A percentile compares a stretch with the other conserved stretches of the same genome.
Conservation (phyloP, 1,140 invertebrate species). For the Bombyx mandarina region DNA sequence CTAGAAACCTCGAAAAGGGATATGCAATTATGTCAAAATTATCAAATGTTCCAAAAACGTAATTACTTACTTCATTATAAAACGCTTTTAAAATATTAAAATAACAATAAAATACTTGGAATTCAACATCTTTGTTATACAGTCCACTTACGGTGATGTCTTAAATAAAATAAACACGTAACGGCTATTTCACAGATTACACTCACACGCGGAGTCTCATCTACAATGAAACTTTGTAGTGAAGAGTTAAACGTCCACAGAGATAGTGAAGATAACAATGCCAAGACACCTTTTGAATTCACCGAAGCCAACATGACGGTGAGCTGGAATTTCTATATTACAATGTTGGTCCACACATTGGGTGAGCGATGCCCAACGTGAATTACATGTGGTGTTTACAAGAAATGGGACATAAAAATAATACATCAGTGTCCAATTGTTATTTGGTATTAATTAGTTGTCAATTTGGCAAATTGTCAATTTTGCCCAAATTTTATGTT, state of each 20-base stretch:
- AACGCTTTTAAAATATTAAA: no score
- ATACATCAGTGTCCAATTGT: no score
- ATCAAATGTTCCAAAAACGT: no score
- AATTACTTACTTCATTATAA: no score
- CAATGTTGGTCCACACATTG: constrained; percentile 2
- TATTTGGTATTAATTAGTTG: no score
- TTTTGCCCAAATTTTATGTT: no score
- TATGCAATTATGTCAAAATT: no score
- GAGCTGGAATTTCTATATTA: constrained; percentile 5
- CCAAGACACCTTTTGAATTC: constrained; percentile 44
- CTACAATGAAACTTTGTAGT: constrained; percentile 20
- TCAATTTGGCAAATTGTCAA: no score
- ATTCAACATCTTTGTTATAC: no score
- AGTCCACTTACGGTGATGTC: no score
- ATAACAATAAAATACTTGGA: no score
- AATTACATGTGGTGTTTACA: neutral
- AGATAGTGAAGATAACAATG: constrained; percentile 44
- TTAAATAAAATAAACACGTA: neutral
- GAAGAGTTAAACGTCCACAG: constrained; percentile 46
- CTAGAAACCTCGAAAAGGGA: no score
- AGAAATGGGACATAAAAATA: neutral
- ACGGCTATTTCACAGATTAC: constrained; percentile 25
- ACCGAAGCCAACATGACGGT: constrained; percentile 48
- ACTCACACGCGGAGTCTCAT: constrained; percentile 9
- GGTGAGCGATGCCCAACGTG: neutral